Conservation (phyloP, 2,888 invertebrate species). For the Prenolepis imparis region DNA sequence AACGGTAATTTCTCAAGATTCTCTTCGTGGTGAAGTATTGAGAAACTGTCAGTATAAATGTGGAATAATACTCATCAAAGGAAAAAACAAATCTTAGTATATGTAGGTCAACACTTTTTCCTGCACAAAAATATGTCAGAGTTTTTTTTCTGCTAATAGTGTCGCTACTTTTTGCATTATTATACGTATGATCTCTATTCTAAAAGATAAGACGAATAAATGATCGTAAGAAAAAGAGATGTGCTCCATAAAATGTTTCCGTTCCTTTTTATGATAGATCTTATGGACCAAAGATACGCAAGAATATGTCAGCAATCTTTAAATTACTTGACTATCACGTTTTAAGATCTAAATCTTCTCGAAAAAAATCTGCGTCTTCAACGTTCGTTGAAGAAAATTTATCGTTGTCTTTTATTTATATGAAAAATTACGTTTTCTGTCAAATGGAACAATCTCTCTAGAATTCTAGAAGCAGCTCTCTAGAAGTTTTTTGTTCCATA, state of each 20-base stretch:
- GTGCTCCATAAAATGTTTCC: neutral
- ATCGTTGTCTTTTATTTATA: neutral
- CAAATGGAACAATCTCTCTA: neutral
- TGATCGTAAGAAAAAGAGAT: neutral
- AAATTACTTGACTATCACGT: neutral
- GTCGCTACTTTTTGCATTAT: neutral
- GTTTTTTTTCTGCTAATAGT: neutral
- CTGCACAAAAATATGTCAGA: neutral
- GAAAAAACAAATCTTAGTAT: neutral
- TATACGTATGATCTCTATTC: neutral
- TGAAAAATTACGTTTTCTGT: neutral
- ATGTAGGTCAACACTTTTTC: neutral
- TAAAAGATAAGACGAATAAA: neutral
- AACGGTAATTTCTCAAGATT: slow-evolving; percentile 18
- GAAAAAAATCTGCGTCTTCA: neutral
- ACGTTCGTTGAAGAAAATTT: neutral
- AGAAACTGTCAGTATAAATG: slow-evolving; percentile 17
- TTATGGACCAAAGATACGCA: neutral
- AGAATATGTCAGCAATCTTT: neutral
- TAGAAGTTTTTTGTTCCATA: neutral
- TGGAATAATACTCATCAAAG: neutral
- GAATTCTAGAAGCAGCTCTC: neutral
- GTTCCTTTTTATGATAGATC: neutral
- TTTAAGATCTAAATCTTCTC: neutral
- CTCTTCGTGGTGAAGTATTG: neutral